A percentile compares a stretch with the other conserved stretches of the same genome.
Conservation (phyloP, 2,888 invertebrate species). For the Lutraria lutraria region DNA sequence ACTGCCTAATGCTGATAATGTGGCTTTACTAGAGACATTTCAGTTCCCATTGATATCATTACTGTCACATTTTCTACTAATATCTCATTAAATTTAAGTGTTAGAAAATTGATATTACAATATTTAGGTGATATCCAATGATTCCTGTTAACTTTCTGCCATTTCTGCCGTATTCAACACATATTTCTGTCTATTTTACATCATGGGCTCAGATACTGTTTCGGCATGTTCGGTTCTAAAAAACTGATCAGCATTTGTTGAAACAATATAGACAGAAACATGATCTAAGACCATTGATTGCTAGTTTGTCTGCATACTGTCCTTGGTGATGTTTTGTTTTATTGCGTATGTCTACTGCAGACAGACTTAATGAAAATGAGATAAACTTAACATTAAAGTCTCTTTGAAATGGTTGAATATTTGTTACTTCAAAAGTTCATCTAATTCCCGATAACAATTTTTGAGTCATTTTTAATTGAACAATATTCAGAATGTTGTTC, state of each 20-base stretch:
- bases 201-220: background rate
- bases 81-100: too few species aligned
- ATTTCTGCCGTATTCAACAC: background rate
- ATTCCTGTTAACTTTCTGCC: background rate
- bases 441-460: too few species aligned
- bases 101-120: background rate
- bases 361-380: background rate
- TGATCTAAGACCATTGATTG: background rate
- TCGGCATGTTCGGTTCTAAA: background rate
- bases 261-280: background rate
- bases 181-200: background rate
- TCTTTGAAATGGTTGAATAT: too few species aligned
- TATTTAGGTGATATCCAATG: background rate
- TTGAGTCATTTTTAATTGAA: too few species aligned
- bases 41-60: too few species aligned
- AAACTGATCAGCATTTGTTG: background rate
- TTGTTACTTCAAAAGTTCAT: too few species aligned
- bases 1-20: too few species aligned
- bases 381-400: too few species aligned
- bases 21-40: too few species aligned
- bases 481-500: too few species aligned
- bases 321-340: background rate
- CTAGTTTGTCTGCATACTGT: background rate
- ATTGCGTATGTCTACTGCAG: background rate
- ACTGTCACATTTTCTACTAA: too few species aligned